Percentiles rank a stretch among this genome's conserved stretches.
phyloP scores from a whole-genome alignment of 2,888 invertebrate species.

The Drosophila engyochracea region DNA sequence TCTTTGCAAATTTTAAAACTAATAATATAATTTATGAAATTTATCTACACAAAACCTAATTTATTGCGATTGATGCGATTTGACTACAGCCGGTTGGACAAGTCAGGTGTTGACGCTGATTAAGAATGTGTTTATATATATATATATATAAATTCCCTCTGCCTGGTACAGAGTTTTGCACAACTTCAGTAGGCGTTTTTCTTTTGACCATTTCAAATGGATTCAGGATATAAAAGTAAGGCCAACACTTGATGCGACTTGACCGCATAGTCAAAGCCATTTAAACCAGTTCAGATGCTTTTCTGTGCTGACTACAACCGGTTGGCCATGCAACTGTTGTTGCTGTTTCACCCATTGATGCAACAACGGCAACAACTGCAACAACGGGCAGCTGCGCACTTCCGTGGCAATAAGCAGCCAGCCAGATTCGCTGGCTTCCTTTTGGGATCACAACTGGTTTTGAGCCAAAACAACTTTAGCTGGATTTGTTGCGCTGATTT shows the following conservation, averaged over 20 bases:
- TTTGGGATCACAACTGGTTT: slow-evolving; percentile 48
- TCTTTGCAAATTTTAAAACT: not conserved
- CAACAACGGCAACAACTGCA: slow-evolving; percentile 37
- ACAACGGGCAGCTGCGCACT: slow-evolving; percentile 43
- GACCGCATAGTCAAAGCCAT: slow-evolving; percentile 47
- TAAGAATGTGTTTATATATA: not conserved
- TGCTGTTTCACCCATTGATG: slow-evolving; percentile 42
- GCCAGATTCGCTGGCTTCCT: slow-evolving; percentile 43
- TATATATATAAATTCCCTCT: not conserved
- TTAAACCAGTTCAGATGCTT: slow-evolving; percentile 68
- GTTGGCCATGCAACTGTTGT: slow-evolving; percentile 22
- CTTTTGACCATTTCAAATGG: not conserved
- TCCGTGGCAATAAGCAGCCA: slow-evolving; percentile 66
- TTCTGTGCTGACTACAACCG: slow-evolving; percentile 14
- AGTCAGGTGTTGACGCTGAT: not conserved
- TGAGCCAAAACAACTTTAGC: slow-evolving; percentile 2
- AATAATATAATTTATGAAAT: not conserved
- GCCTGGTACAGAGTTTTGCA: not conserved
- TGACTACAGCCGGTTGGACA: not conserved
- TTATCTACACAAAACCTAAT: not conserved
- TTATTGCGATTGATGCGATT: not conserved
- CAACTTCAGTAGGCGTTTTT: not conserved
- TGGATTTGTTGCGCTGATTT: slow-evolving; percentile 62
- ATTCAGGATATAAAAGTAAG: slow-evolving; percentile 39
- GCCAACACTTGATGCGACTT: slow-evolving; percentile 46